A percentile compares a stretch with the other conserved stretches of the same genome.
Conservation (phyloP, 2,797 vertebrate species). For the Pseudomugil gertrudae region DNA sequence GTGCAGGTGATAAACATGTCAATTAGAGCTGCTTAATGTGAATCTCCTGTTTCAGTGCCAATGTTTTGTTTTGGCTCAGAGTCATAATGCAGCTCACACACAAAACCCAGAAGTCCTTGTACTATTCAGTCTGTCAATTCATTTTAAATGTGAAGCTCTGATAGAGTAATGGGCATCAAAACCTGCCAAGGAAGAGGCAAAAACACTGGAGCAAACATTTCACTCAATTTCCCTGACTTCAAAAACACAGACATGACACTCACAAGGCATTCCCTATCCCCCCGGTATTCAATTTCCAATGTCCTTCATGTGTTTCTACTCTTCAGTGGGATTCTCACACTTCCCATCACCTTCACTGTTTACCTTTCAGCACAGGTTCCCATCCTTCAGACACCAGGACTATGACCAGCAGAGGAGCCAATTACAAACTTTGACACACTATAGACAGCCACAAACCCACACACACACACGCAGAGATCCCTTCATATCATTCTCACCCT, state of each 20-base stretch:
- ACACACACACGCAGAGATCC: not conserved
- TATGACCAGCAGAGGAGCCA: slow-evolving; percentile 50
- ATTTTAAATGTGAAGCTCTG: slow-evolving; percentile 30
- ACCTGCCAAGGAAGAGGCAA: slow-evolving; percentile 14
- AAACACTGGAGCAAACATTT: slow-evolving; percentile 17
- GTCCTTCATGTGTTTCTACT: slow-evolving; percentile 22
- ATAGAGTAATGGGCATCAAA: slow-evolving; percentile 26
- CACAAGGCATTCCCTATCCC: slow-evolving; percentile 18
- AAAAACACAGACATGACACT: slow-evolving; percentile 4
- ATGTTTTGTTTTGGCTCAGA: slow-evolving; percentile 41
- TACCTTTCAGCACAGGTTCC: slow-evolving; percentile 12
- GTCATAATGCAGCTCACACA: slow-evolving; percentile 48
- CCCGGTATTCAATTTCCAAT: slow-evolving; percentile 41
- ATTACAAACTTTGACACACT: slow-evolving; percentile 41
- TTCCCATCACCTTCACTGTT: slow-evolving; percentile 18
- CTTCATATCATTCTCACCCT: slow-evolving; percentile 1
- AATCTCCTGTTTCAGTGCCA: slow-evolving; percentile 6
- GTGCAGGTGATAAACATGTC: slow-evolving; percentile 34
- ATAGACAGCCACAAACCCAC: not conserved
- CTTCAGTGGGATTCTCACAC: slow-evolving; percentile 22
- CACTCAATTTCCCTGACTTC: not conserved
- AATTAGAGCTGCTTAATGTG: slow-evolving; percentile 45
- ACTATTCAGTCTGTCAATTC: slow-evolving; percentile 32
- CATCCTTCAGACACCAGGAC: slow-evolving; percentile 30
- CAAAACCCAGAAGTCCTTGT: slow-evolving; percentile 16